Conservation (phyloP, 2,113 vertebrate genomes). For the Ictidomys tridecemlineatus region DNA sequence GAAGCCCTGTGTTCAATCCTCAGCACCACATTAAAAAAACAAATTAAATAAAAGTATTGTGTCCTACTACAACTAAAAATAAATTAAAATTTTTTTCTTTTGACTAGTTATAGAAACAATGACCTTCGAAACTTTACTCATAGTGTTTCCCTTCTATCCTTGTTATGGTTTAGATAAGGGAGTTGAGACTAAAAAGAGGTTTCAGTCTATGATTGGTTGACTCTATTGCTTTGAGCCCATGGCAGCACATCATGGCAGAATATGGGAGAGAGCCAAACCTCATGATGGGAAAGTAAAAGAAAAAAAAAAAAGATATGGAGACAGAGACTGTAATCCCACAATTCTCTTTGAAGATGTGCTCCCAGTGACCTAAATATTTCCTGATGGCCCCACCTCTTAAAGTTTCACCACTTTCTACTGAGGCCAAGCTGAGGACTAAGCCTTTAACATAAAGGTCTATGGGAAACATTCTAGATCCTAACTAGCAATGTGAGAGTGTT, state of each 20-base stretch:
- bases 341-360: background rate
- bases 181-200: background rate
- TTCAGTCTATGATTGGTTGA: background rate
- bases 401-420: background rate
- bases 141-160: background rate
- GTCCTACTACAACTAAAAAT: too few species aligned
- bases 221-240: background rate
- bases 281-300: background rate
- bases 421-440: background rate
- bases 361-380: too few species aligned
- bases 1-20: too few species aligned
- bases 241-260: background rate
- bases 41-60: too few species aligned
- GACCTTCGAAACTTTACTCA: background rate
- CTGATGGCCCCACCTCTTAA: background rate
- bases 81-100: background rate
- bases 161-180: slow-evolving; percentile 15
- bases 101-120: background rate
- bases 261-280: too few species aligned
- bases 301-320: background rate
- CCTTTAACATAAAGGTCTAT: background rate
- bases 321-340: background rate
- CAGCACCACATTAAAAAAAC: too few species aligned
- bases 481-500: background rate
- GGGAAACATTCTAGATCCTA: background rate